phyloP scores from a whole-genome alignment of 2,797 vertebrate genomes.

The Cygnus olor region DNA sequence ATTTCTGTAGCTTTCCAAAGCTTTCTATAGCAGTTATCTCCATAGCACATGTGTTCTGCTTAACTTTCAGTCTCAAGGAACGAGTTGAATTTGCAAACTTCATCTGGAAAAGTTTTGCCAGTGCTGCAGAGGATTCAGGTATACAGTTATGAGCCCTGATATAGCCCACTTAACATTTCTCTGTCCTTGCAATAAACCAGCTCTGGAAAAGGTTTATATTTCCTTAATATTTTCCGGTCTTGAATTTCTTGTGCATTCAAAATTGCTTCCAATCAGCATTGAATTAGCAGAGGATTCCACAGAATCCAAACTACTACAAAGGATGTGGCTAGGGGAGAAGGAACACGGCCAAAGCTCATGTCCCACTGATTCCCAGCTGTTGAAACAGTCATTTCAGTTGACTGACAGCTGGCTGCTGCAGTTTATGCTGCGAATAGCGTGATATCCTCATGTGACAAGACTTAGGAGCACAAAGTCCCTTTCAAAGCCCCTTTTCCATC shows the following conservation, averaged over 20 bases:
- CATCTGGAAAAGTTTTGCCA: conserved; percentile 14
- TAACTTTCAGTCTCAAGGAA: conserved; percentile 16
- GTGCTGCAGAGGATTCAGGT: background rate
- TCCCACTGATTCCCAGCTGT: conserved; percentile 65
- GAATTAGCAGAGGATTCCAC: conserved; percentile 67
- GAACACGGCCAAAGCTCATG: conserved; percentile 39
- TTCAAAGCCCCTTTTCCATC: conserved; percentile 11
- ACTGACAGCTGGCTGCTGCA: conserved; percentile 61
- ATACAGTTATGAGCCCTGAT: conserved; percentile 17
- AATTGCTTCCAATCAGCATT: conserved; percentile 68
- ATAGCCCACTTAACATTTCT: conserved; percentile 49
- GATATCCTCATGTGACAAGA: conserved; percentile 44
- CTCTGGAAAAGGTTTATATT: conserved; percentile 56
- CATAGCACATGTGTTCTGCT: background rate
- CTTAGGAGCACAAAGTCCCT: conserved; percentile 12
- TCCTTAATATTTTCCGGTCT: conserved; percentile 67
- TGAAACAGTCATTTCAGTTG: conserved; percentile 63
- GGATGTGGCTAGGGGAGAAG: conserved; percentile 38
- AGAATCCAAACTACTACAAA: conserved; percentile 55
- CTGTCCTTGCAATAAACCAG: conserved; percentile 30
- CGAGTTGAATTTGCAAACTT: conserved; percentile 41
- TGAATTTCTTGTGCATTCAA: conserved; percentile 48
- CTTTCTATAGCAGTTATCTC: conserved; percentile 5
- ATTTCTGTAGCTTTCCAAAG: conserved; percentile 2
- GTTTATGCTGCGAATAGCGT: background rate